These are phyloP conservation scores for Phytoseiulus persimilis DNA, from an alignment of 2,888 invertebrate genomes.

Conservation along the genomic window DNA sequence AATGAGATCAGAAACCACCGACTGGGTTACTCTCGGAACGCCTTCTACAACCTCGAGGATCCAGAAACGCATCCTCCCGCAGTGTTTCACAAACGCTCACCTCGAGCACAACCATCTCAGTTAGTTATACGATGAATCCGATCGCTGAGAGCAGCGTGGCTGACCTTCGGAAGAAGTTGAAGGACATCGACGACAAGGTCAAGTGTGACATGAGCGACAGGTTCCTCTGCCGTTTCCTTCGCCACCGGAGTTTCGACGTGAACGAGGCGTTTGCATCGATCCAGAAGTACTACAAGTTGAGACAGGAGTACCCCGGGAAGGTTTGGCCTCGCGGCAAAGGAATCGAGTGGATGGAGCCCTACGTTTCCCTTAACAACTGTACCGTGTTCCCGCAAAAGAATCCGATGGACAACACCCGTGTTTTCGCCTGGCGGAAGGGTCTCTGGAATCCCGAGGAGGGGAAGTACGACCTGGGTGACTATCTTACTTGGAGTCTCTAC, in stretches of 20 bases:
- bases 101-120: too few species aligned
- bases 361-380: constrained; percentile 17
- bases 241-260: constrained; percentile 19
- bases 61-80: too few species aligned
- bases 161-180: neutral
- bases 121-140: too few species aligned
- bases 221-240: constrained; percentile 6
- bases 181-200: constrained; percentile 7
- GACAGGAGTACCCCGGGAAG: constrained; percentile 15
- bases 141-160: neutral
- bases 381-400: constrained; percentile 24
- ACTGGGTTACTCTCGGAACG: too few species aligned
- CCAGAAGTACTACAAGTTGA: constrained; percentile 15
- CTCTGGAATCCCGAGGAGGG: constrained; percentile 26
- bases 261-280: neutral
- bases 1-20: too few species aligned
- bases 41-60: too few species aligned
- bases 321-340: constrained; percentile 25
- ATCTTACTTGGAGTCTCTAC: constrained; percentile 21
- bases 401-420: neutral
- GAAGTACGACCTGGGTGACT: neutral
- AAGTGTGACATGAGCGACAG: neutral
- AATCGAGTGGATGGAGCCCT: constrained; percentile 28
- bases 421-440: constrained; percentile 24
- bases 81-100: too few species aligned